Percentiles rank a stretch among this genome's conserved stretches.
These are phyloP conservation scores for Tetrao urogallus DNA, from an alignment of 2,113 vertebrate genomes.

Conservation along the genomic window DNA sequence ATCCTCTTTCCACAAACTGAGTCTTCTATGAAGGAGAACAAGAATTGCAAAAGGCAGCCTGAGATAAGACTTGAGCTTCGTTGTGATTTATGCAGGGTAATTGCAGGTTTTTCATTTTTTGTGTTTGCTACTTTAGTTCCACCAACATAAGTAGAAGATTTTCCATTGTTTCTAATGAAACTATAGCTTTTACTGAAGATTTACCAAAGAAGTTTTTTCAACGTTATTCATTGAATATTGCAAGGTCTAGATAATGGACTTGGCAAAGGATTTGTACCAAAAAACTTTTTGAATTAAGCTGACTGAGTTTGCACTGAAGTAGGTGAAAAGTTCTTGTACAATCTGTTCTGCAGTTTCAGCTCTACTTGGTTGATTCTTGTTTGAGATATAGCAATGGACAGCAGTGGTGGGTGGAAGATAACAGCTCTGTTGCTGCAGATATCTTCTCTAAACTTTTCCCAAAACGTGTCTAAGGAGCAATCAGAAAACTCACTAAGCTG, in stretches of 20 bases:
- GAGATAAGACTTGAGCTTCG: not conserved
- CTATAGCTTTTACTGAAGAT: not conserved
- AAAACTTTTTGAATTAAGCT: not conserved
- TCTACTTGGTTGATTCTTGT: not conserved
- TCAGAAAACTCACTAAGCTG: not conserved
- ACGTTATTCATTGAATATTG: not conserved
- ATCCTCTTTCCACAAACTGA: not conserved
- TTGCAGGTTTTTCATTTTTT: not conserved
- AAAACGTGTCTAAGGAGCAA: not conserved
- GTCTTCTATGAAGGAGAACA: not conserved
- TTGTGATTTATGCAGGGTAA: not conserved
- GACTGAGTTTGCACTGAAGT: not conserved
- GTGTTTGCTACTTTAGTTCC: not conserved
- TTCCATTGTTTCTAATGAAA: not conserved
- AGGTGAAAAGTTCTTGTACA: not conserved
- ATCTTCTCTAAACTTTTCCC: not conserved
- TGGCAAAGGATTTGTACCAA: not conserved
- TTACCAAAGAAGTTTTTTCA: not conserved
- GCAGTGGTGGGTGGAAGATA: accelerated
- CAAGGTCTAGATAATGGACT: not conserved
- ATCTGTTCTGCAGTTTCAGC: not conserved
- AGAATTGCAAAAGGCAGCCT: not conserved
- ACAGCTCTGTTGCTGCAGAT: not conserved
- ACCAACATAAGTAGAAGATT: not conserved
- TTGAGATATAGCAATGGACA: not conserved